Base-by-base conservation (phyloP, 2,888 invertebrate species). In the Listrodromus nycthemerus region DNA sequence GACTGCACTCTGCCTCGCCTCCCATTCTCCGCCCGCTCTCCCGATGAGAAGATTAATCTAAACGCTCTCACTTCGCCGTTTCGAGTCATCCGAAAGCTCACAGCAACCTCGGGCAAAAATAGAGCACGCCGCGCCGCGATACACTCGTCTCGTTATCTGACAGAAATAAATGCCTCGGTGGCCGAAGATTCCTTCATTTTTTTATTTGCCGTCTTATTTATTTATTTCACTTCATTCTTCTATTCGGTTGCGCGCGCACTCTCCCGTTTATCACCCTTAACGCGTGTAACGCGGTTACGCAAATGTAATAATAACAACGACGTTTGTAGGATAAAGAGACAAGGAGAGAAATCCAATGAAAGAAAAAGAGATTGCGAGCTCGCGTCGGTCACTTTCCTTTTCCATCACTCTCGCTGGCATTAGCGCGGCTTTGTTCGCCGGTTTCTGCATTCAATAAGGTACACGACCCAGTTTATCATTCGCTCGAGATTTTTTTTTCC, bases 201-300 rank as follows among this genome's bases (percentile, higher is more conserved):
- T 71, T 27, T 66, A 50, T 30, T 52, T 50, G 21, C 1, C 16
- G 65, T 63, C 48, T 50, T 33, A 50, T 65, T 79, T 50, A 67
- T 70, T 70, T 48, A 65, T 81, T 70, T 73, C 45, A 58, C 58
- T 81, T 75, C 61, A 80, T 84, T 78, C 74, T 58, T 84, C 81
- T 81, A 83, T 80, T 77, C 78, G 71, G 19, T 65, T 52, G 16
- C 52, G 69, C 33, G 48, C 55, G 52, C 45, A 21, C 52, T 37
- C 66, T 24, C 69, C 66, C 84, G 78, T 91, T 90, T 90, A 89
- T 91, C 90, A 86, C 84, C 86, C 86, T 88, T 89, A 89, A 86
- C 88, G 88, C 89, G 86, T 89, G 86, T 90, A 89, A 90, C 86
- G 88, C 83, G 85, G 88, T 91, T 91, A 91, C 87, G 91, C 89